A percentile compares a stretch with the other conserved stretches of the same genome.
These are phyloP conservation scores for Denticeps clupeoides DNA, from an alignment of 2,797 vertebrate genomes.

Conservation along the genomic window DNA sequence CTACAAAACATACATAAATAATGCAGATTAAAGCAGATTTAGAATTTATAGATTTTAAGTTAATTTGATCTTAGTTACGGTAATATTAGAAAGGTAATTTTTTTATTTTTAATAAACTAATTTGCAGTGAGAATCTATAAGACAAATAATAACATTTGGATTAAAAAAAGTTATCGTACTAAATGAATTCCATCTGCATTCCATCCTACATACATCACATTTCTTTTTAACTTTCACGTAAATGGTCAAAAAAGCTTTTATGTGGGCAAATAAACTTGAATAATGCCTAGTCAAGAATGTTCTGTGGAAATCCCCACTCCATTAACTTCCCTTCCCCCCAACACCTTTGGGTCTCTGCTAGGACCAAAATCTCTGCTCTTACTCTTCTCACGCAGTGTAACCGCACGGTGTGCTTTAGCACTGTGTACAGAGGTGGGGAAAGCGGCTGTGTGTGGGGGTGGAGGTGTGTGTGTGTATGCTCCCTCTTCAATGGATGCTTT, in stretches of 20 bases:
- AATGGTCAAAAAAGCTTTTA: conserved; percentile 54
- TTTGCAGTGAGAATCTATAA: too few species aligned
- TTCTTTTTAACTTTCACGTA: conserved; percentile 25
- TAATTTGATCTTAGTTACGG: too few species aligned
- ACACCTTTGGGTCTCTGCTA: background rate
- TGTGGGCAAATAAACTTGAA: conserved; percentile 39
- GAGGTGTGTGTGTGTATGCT: background rate
- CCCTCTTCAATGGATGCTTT: conserved; percentile 60
- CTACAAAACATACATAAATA: too few species aligned
- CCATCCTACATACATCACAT: conserved; percentile 6
- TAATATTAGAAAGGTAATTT: too few species aligned
- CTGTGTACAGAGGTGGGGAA: background rate
- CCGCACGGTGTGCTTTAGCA: conserved; percentile 6
- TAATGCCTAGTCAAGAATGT: conserved; percentile 36
- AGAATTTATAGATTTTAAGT: too few species aligned
- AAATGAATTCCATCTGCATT: conserved; percentile 13
- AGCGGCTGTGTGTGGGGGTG: background rate
- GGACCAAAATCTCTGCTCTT: background rate
- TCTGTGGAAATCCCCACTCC: conserved; percentile 1
- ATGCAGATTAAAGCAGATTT: too few species aligned
- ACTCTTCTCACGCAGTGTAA: too few species aligned
- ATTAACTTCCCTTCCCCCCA: conserved; percentile 11
- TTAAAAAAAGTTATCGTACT: too few species aligned
- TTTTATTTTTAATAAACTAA: too few species aligned
- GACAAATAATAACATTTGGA: too few species aligned